Percentiles rank a stretch among this genome's conserved stretches.
Evolutionary conservation across 2,113 vertebrate species (phyloP).

Genomic region (Mystacornis crossleyi): DNA sequence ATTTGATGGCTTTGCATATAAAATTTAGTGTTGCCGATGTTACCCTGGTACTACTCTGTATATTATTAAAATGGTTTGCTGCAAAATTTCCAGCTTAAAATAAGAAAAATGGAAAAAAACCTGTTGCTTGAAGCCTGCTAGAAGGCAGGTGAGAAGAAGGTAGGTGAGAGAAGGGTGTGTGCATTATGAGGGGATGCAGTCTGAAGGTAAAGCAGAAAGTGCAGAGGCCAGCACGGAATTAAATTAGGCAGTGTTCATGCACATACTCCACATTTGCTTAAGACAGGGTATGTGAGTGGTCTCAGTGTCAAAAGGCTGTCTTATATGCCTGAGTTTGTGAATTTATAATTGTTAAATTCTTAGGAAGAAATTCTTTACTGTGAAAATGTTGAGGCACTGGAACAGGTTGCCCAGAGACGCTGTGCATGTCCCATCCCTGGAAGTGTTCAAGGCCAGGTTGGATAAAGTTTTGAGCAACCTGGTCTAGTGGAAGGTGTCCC

Average conservation of each 20-base stretch:
- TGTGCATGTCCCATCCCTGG: background rate
- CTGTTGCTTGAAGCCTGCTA: background rate
- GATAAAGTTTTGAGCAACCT: background rate
- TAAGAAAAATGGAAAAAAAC: background rate
- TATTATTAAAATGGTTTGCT: background rate
- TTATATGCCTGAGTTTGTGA: background rate
- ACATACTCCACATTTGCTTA: background rate
- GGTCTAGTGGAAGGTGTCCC: background rate
- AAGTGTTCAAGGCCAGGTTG: background rate
- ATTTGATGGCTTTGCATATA: background rate
- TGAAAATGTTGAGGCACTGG: background rate
- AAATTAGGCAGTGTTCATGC: background rate
- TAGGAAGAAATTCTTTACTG: background rate
- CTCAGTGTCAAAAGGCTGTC: background rate
- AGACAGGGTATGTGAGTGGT: background rate
- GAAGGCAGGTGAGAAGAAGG: no score
- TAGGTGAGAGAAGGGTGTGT: background rate
- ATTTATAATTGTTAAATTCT: background rate
- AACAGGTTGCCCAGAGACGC: background rate
- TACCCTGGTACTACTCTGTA: background rate
- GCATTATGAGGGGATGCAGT: background rate
- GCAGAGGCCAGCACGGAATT: background rate
- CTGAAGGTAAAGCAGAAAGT: background rate
- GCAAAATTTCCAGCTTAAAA: background rate
- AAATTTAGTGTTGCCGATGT: background rate